phyloP scores from a whole-genome alignment of 2,888 invertebrate genomes.

The Hydraecia micacea region DNA sequence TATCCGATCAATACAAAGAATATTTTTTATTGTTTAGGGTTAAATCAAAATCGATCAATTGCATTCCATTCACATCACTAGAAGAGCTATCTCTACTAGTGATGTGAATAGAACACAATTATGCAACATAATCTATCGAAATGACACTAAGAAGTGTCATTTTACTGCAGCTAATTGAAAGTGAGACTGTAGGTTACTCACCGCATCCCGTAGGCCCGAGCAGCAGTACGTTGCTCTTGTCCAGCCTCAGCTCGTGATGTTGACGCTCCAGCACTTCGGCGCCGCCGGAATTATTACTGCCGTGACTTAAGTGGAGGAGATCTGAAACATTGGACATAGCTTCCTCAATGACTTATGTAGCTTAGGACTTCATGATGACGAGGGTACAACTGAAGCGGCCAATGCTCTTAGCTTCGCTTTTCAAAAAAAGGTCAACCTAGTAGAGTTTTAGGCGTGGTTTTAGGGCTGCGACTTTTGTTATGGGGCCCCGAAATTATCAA shows the following conservation, averaged over 20 bases:
- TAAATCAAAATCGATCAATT: too few species aligned
- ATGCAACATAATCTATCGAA: too few species aligned
- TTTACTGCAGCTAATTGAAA: too few species aligned
- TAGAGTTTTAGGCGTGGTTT: too few species aligned
- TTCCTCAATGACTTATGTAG: background rate
- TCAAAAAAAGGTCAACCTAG: background rate
- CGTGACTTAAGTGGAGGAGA: constrained; percentile 95
- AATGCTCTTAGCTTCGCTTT: background rate
- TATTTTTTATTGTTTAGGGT: too few species aligned
- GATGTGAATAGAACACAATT: too few species aligned
- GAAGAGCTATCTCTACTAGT: too few species aligned
- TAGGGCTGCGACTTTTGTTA: background rate
- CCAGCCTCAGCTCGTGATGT: constrained; percentile 95
- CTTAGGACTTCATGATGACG: too few species aligned
- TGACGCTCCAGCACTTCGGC: constrained; percentile 96
- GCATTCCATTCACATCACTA: too few species aligned
- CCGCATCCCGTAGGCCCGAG: constrained; percentile 99
- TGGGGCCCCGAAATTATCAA: background rate
- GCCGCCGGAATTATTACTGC: constrained; percentile 81
- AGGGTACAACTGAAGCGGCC: background rate
- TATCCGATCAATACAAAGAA: too few species aligned
- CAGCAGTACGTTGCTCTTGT: constrained; percentile 98
- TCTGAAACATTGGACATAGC: constrained; percentile 88
- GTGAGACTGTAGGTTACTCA: constrained; percentile 74
- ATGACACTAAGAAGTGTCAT: too few species aligned